phyloP scores from a whole-genome alignment of 2,113 vertebrate genomes.

The Lutjanus erythropterus region DNA sequence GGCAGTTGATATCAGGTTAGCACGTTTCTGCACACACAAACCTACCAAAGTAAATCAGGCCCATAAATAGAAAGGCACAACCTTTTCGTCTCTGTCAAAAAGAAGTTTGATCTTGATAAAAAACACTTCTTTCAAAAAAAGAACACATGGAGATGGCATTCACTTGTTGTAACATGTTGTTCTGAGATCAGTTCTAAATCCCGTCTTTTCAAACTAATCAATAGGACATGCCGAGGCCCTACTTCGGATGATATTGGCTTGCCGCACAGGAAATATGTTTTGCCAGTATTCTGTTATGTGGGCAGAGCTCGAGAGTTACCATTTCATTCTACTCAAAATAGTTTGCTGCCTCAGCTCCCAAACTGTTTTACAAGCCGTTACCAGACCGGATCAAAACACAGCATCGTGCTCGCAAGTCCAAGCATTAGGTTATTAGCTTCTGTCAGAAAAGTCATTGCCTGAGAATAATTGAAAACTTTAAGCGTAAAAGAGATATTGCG shows the following conservation, averaged over 20 bases:
- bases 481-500: conserved; percentile 40
- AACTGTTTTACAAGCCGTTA: conserved; percentile 44
- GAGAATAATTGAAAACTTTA: conserved; percentile 50
- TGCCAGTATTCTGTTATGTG: conserved; percentile 26
- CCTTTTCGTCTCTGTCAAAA: not conserved
- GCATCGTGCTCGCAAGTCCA: conserved; percentile 21
- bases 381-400: conserved; percentile 38
- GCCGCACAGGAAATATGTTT: conserved; percentile 31
- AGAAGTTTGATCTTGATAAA: conserved; percentile 9
- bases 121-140: not conserved
- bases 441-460: conserved; percentile 43
- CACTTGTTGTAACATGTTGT: not conserved
- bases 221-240: conserved; percentile 14
- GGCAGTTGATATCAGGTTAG: too few relatives aligned
- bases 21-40: too few relatives aligned
- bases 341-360: conserved; percentile 24
- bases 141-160: not conserved
- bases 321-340: conserved; percentile 34
- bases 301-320: conserved; percentile 3
- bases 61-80: too few relatives aligned
- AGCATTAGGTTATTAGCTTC: conserved; percentile 40
- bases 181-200: not conserved
- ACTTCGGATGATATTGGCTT: conserved; percentile 42
- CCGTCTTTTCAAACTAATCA: conserved; percentile 11
- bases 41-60: too few relatives aligned